Evolutionary conservation across 2,113 vertebrate species (phyloP).

Genomic region (Labeo rohita): DNA sequence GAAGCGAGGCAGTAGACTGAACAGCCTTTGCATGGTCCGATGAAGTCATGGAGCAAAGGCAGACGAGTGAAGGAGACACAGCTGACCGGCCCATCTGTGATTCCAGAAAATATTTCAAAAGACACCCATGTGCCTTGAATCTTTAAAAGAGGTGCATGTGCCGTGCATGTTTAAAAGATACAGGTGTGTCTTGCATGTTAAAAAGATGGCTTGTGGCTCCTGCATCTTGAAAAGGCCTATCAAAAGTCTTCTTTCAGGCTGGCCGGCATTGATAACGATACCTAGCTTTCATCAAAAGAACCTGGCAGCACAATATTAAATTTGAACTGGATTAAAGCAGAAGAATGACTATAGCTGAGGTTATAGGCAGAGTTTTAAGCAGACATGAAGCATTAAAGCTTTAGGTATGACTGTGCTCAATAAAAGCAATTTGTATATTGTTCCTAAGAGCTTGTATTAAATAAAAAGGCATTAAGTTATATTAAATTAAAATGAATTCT

Average conservation of each 20-base stretch:
- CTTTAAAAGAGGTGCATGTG: slow-evolving; percentile 11
- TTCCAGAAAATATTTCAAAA: slow-evolving; percentile 40
- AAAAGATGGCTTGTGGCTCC: background rate
- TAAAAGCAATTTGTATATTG: background rate
- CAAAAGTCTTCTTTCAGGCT: slow-evolving; percentile 2
- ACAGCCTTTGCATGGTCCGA: slow-evolving; percentile 24
- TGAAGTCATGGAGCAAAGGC: slow-evolving; percentile 16
- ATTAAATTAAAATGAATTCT: too few species aligned
- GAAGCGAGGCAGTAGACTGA: slow-evolving; percentile 6
- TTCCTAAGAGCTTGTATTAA: background rate
- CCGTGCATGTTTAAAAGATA: slow-evolving; percentile 5
- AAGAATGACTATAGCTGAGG: background rate
- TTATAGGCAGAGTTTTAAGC: background rate
- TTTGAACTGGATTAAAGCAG: background rate
- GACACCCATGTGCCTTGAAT: slow-evolving; percentile 23
- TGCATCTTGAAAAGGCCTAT: background rate
- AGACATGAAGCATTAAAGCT: background rate
- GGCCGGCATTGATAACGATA: slow-evolving; percentile 1
- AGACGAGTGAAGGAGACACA: slow-evolving; percentile 26
- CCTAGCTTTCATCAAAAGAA: background rate
- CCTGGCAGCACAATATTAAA: background rate
- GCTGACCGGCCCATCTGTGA: slow-evolving; percentile 42
- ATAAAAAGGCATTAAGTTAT: too few species aligned
- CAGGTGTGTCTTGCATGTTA: slow-evolving; percentile 18
- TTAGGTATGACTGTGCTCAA: background rate